phyloP scores from a whole-genome alignment of 2,797 vertebrate species.

The Labeo calbasu region DNA sequence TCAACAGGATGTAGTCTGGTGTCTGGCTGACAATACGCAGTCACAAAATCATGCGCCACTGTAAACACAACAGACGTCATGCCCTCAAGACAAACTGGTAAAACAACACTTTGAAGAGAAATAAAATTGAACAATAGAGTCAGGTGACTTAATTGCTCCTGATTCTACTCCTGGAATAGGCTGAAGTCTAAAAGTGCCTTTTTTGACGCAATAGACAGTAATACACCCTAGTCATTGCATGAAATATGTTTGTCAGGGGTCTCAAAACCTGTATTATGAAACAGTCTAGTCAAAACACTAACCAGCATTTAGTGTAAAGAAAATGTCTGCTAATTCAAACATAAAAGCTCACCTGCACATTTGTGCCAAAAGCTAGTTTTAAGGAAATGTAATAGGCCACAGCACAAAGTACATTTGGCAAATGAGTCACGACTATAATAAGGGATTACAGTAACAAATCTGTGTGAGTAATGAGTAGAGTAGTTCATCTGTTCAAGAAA shows the following conservation, averaged over 20 bases:
- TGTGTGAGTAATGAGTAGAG: not conserved
- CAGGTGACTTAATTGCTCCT: not conserved
- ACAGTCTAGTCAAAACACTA: not conserved
- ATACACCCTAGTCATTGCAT: not conserved
- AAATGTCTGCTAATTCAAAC: not conserved
- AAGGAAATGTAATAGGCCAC: not conserved
- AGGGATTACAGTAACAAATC: conserved; percentile 20
- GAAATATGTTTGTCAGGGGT: not conserved
- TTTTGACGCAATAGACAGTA: conserved; percentile 10
- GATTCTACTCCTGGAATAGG: not conserved
- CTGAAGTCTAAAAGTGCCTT: not conserved
- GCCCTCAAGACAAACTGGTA: conserved; percentile 15
- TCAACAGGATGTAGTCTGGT: not conserved
- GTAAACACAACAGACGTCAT: conserved; percentile 3
- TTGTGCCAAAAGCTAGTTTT: conserved; percentile 2
- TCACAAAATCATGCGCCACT: not conserved
- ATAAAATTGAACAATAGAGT: not conserved
- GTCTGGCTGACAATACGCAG: not conserved
- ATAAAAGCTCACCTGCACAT: conserved; percentile 3
- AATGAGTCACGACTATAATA: not conserved
- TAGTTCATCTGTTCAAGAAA: not conserved
- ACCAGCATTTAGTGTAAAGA: not conserved
- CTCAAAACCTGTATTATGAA: not conserved
- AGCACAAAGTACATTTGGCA: conserved; percentile 1
- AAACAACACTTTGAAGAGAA: conserved; percentile 17